Percentiles rank a stretch among this genome's conserved stretches.
Conservation (phyloP, 2,113 vertebrate genomes). For the Saguinus imperator region DNA sequence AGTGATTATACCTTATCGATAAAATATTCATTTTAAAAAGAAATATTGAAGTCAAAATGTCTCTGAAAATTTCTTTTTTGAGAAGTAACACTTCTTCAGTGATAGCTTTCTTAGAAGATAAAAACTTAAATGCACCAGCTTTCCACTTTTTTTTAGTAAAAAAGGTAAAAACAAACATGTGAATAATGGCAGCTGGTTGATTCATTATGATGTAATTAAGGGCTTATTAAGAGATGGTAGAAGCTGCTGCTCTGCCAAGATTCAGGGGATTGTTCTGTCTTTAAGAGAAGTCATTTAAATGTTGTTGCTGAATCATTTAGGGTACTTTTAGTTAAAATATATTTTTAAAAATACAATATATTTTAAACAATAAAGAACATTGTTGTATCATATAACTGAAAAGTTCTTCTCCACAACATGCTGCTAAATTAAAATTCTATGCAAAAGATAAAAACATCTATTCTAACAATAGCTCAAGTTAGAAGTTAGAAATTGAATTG, state of each 20-base stretch:
- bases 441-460: not conserved
- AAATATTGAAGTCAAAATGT: not conserved
- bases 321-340: not conserved
- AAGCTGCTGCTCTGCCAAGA: not conserved
- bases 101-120: not conserved
- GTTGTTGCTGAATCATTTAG: not conserved
- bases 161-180: not conserved
- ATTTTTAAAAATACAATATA: not conserved
- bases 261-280: not conserved
- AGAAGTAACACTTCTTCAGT: not conserved
- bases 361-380: not conserved
- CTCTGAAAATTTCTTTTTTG: not conserved
- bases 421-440: not conserved
- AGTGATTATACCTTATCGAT: not conserved
- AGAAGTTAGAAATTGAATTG: not conserved
- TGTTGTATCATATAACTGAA: not conserved
- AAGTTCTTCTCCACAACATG: not conserved
- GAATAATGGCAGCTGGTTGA: not conserved
- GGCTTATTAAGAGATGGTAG: not conserved
- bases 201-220: not conserved
- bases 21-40: conserved; percentile 24
- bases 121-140: not conserved
- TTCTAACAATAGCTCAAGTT: not conserved
- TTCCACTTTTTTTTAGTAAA: not conserved
- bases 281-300: not conserved